These are phyloP conservation scores for Halcyon malimbica DNA, from an alignment of 2,113 vertebrate genomes.

Conservation along the genomic window DNA sequence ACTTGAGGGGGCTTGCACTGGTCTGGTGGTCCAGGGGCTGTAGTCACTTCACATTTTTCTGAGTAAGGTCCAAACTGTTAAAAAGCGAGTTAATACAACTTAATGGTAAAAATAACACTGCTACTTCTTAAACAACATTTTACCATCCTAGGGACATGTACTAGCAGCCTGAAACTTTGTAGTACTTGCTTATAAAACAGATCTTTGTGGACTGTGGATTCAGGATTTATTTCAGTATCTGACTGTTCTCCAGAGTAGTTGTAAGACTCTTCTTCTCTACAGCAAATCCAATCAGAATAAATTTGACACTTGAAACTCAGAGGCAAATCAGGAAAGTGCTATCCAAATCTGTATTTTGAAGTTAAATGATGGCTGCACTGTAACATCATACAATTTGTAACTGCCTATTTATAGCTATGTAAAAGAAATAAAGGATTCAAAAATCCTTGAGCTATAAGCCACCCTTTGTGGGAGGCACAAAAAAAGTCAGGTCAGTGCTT, in stretches of 20 bases:
- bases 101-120: not conserved
- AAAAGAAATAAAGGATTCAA: not conserved
- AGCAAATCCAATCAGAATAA: not conserved
- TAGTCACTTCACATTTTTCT: conserved; percentile 89
- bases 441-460: not conserved
- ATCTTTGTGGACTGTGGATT: not conserved
- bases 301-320: not conserved
- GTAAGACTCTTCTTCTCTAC: not conserved
- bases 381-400: not conserved
- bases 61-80: conserved; percentile 89
- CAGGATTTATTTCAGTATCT: not conserved
- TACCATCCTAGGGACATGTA: not conserved
- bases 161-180: not conserved
- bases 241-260: not conserved
- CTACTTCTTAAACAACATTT: not conserved
- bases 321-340: not conserved
- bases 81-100: conserved; percentile 27
- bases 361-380: not conserved
- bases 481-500: not conserved
- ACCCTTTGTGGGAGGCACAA: not conserved
- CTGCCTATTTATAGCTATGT: not conserved
- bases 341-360: not conserved
- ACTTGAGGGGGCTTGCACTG: conserved; percentile 87
- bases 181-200: not conserved
- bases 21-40: conserved; percentile 92